These are phyloP conservation scores for Polylopha cassiicola DNA, from an alignment of 2,888 invertebrate species.

Conservation along the genomic window DNA sequence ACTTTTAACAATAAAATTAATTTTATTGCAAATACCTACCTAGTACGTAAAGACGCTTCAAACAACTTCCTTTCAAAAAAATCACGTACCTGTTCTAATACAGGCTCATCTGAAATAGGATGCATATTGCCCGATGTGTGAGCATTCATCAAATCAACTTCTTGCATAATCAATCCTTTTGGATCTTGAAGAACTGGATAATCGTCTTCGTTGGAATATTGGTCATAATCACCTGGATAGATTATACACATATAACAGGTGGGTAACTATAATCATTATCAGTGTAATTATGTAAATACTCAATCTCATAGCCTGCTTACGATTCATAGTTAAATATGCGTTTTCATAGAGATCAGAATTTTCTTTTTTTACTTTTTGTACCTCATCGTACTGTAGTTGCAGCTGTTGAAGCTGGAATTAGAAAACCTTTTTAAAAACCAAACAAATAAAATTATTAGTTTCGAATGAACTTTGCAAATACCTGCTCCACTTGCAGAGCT, in stretches of 20 bases:
- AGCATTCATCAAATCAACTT: constrained; percentile 51
- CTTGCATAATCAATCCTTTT: constrained; percentile 55
- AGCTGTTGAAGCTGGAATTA: too few species aligned
- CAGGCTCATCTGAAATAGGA: constrained; percentile 20
- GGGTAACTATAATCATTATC: too few species aligned
- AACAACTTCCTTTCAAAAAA: neutral
- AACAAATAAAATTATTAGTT: too few species aligned
- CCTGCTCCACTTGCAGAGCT: constrained; percentile 15
- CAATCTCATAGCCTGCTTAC: constrained; percentile 38
- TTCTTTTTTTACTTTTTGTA: constrained; percentile 21
- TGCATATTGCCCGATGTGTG: constrained; percentile 39
- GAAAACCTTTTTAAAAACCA: too few species aligned
- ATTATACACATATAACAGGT: neutral
- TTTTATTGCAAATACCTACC: constrained; percentile 1
- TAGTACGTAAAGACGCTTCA: constrained; percentile 13
- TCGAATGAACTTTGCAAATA: too few species aligned
- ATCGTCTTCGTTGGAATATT: constrained; percentile 55
- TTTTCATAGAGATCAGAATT: constrained; percentile 31
- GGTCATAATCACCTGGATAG: constrained; percentile 59
- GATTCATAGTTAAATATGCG: constrained; percentile 49
- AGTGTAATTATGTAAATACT: too few species aligned
- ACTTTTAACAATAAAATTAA: constrained; percentile 25
- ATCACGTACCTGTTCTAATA: constrained; percentile 19
- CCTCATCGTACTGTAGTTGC: constrained; percentile 12
- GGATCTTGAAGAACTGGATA: constrained; percentile 52